Conservation (phyloP, 1,140 invertebrate genomes). For the Aradophagus sp. region DNA sequence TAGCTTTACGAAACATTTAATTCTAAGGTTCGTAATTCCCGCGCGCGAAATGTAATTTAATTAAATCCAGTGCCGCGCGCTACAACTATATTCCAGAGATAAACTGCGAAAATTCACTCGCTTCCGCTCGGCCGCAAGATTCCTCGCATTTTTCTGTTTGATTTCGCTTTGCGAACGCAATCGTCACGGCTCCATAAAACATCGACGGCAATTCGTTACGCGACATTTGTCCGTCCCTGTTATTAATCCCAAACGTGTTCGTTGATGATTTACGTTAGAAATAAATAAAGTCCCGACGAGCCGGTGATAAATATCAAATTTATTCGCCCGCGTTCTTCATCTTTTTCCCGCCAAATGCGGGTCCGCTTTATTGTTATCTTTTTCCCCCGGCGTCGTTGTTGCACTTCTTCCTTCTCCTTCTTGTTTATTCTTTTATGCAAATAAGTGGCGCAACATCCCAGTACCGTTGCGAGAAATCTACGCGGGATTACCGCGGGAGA, state of each 20-base stretch:
- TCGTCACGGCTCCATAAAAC: conserved; percentile 20
- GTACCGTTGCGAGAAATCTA: conserved; percentile 19
- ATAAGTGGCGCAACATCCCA: conserved; percentile 17
- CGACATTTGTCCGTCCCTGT: neutral
- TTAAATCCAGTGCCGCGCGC: conserved; percentile 59
- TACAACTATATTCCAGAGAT: conserved; percentile 58
- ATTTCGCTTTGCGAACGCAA: conserved; percentile 24
- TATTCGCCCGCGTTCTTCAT: conserved; percentile 1
- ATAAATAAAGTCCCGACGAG: neutral
- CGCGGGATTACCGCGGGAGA: conserved; percentile 37
- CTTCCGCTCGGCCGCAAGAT: conserved; percentile 27
- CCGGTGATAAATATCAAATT: conserved; percentile 8
- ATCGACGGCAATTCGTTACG: conserved; percentile 15
- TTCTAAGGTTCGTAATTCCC: conserved; percentile 57
- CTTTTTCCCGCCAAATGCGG: neutral
- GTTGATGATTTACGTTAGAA: conserved; percentile 3
- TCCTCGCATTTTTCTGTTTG: conserved; percentile 23
- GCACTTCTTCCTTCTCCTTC: no score
- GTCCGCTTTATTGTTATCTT: conserved; percentile 17
- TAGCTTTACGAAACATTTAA: conserved; percentile 64
- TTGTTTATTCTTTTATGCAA: conserved; percentile 42
- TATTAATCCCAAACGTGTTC: conserved; percentile 7
- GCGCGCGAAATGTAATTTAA: conserved; percentile 63
- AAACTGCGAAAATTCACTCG: conserved; percentile 54
- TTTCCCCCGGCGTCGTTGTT: neutral